Evolutionary conservation across 2,797 vertebrate species (phyloP).

Genomic region (Morus bassanus): DNA sequence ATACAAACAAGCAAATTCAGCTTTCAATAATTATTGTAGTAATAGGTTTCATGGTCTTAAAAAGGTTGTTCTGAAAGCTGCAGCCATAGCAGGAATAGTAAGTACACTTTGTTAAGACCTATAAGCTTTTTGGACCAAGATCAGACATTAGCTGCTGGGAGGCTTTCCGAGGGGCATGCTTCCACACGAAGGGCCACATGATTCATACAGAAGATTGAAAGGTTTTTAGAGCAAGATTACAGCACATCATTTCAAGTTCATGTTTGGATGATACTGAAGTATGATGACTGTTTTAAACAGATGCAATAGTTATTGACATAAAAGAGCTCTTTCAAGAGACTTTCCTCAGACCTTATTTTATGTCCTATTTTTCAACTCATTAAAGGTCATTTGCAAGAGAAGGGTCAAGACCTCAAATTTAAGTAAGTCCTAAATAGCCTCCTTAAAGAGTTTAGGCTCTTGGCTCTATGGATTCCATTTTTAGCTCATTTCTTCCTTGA

Average conservation of each 20-base stretch:
- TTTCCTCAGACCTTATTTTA: background rate
- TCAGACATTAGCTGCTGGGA: background rate
- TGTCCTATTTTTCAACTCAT: background rate
- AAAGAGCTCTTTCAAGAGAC: background rate
- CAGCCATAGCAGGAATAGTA: background rate
- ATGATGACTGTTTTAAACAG: background rate
- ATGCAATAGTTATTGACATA: background rate
- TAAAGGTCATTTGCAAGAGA: background rate
- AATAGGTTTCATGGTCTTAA: slow-evolving; percentile 3
- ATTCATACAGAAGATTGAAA: background rate
- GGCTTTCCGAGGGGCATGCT: background rate
- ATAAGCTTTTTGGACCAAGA: background rate
- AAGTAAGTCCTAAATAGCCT: background rate
- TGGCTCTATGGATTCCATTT: background rate
- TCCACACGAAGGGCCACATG: background rate
- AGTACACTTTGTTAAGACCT: background rate
- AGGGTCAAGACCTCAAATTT: background rate
- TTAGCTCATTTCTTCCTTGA: background rate
- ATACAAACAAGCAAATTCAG: slow-evolving; percentile 1
- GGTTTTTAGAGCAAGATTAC: background rate
- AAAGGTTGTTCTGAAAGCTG: slow-evolving; percentile 11
- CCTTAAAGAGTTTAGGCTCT: background rate
- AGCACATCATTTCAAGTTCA: background rate
- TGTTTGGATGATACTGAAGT: background rate
- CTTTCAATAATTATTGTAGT: slow-evolving; percentile 16